A percentile compares a stretch with the other conserved stretches of the same genome.
phyloP scores from a whole-genome alignment of 2,888 invertebrate species.

The Bembecia ichneumoniformis region DNA sequence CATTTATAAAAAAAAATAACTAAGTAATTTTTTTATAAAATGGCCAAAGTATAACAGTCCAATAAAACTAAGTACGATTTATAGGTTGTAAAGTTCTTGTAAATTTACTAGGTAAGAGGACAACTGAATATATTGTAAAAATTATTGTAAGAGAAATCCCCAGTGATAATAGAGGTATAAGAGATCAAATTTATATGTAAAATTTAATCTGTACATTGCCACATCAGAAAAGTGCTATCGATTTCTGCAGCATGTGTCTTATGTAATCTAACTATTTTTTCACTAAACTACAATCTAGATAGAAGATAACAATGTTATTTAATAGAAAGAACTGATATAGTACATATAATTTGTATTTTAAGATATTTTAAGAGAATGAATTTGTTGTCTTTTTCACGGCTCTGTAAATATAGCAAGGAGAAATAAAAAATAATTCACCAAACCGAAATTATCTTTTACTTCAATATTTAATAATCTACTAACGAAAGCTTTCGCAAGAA shows the following conservation, averaged over 20 bases:
- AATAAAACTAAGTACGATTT: slow-evolving; percentile 40
- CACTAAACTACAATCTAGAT: slow-evolving; percentile 37
- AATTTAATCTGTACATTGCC: slow-evolving; percentile 28
- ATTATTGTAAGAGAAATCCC: slow-evolving; percentile 44
- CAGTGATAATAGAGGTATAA: slow-evolving; percentile 67
- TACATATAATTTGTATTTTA: slow-evolving; percentile 37
- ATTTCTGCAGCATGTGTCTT: slow-evolving; percentile 33
- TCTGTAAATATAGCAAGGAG: slow-evolving; percentile 52
- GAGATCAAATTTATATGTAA: slow-evolving; percentile 45
- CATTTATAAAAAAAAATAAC: no score
- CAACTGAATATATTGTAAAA: slow-evolving; percentile 31
- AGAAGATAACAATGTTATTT: slow-evolving; percentile 19
- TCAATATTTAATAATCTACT: no score
- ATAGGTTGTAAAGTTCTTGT: slow-evolving; percentile 60
- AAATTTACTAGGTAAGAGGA: slow-evolving; percentile 26
- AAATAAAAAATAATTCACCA: slow-evolving; percentile 23
- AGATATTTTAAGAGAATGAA: slow-evolving; percentile 51
- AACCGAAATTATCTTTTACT: slow-evolving; percentile 21
- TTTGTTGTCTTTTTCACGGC: slow-evolving; percentile 65
- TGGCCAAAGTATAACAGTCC: slow-evolving; percentile 66
- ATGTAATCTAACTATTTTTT: slow-evolving; percentile 53
- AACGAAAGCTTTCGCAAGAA: no score
- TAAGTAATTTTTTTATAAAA: slow-evolving; percentile 20
- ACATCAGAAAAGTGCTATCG: slow-evolving; percentile 47
- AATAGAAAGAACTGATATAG: slow-evolving; percentile 47